Percentiles rank a stretch among this genome's conserved stretches.
Conservation (phyloP, 35 echinoderm and acorn worm species). For the Diadema setosum region DNA sequence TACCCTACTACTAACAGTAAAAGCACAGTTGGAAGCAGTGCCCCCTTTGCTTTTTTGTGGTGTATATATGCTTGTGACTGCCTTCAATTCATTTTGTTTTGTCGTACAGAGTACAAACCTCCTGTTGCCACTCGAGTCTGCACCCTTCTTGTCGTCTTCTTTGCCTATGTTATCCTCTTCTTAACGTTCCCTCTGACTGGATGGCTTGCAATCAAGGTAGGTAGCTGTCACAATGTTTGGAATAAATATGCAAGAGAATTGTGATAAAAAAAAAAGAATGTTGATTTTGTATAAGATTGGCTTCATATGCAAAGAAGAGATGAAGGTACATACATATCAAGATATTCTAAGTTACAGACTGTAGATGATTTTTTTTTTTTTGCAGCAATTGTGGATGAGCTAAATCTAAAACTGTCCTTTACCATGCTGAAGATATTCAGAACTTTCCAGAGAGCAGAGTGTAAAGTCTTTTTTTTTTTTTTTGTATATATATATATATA, state of each 20-base stretch:
- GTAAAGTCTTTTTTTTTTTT: no score
- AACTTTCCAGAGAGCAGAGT: no score
- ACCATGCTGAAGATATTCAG: no score
- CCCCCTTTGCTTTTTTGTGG: neutral
- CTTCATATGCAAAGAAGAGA: neutral
- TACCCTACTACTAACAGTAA: no score
- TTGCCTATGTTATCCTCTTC: slow-evolving; percentile 45
- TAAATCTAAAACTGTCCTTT: no score
- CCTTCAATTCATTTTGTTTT: neutral
- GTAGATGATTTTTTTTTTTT: neutral
- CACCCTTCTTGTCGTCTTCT: slow-evolving; percentile 23
- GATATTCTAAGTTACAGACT: neutral
- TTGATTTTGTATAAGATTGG: neutral
- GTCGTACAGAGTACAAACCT: slow-evolving; percentile 53
- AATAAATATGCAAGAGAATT: neutral
- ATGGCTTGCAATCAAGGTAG: slow-evolving; percentile 66
- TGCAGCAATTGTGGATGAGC: neutral
- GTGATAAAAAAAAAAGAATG: neutral
- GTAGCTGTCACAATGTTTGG: no score
- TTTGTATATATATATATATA: no score
- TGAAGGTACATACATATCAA: neutral
- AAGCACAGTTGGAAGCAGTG: no score
- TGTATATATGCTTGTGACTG: neutral
- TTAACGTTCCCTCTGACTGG: slow-evolving; percentile 73
- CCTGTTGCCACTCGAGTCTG: slow-evolving; percentile 39